phyloP scores from a whole-genome alignment of 2,797 vertebrate genomes.

The Coccyzus lansbergi region DNA sequence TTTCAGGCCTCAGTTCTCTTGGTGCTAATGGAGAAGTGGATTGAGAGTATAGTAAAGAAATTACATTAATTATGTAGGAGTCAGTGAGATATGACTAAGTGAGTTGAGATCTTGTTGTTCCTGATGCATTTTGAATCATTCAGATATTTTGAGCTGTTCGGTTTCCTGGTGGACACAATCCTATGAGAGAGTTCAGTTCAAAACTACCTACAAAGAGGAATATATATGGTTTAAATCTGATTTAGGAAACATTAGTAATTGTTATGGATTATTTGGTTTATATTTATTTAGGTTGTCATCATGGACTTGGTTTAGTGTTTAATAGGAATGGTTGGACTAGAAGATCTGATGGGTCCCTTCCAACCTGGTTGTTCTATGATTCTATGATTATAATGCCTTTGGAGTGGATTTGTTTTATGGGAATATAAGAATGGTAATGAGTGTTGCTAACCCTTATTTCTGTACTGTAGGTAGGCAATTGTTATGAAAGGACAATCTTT shows the following conservation, averaged over 20 bases:
- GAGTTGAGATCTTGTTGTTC: slow-evolving; percentile 28
- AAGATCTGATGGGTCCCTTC: too few relatives aligned
- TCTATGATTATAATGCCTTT: neutral
- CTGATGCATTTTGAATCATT: slow-evolving; percentile 34
- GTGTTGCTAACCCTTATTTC: neutral
- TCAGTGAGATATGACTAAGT: slow-evolving; percentile 49
- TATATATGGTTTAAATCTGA: neutral
- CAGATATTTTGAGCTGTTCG: neutral
- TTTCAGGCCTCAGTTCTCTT: slow-evolving; percentile 12
- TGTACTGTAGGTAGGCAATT: neutral
- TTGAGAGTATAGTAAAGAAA: slow-evolving; percentile 44
- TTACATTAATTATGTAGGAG: slow-evolving; percentile 52
- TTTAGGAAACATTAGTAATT: neutral
- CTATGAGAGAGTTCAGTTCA: neutral
- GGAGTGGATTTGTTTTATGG: neutral
- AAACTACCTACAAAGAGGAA: neutral
- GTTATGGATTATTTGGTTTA: neutral
- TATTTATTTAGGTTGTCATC: neutral
- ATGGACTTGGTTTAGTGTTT: too few relatives aligned
- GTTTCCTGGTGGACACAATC: slow-evolving; percentile 11
- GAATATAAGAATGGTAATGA: neutral
- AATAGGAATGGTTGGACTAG: too few relatives aligned
- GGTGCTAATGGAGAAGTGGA: neutral
- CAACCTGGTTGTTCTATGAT: too few relatives aligned
- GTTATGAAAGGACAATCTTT: neutral